Evolutionary conservation across 2,888 invertebrate species (phyloP).

Genomic region (Luperina nickerlii): DNA sequence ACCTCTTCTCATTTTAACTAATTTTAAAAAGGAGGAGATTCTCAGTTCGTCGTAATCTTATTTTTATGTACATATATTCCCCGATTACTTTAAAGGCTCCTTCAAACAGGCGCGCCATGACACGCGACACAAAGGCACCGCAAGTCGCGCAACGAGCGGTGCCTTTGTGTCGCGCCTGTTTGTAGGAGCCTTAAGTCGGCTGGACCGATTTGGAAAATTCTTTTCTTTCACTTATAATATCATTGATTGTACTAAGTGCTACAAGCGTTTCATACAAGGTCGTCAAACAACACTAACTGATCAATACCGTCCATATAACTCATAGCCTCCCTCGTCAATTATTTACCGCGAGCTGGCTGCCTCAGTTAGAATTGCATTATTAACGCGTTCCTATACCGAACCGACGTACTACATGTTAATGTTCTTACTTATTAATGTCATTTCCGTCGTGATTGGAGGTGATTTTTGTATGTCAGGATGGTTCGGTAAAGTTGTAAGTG

Average conservation of each 20-base stretch:
- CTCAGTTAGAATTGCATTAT: conserved; percentile 71
- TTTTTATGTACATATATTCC: too few relatives aligned
- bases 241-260: too few relatives aligned
- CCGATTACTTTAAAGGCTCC: too few relatives aligned
- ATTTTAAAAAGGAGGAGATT: too few relatives aligned
- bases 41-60: too few relatives aligned
- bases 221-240: not conserved
- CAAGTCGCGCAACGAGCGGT: too few relatives aligned
- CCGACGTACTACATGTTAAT: conserved; percentile 41
- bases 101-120: too few relatives aligned
- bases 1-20: too few relatives aligned
- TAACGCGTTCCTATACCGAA: conserved; percentile 57
- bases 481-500: not conserved
- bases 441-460: conserved; percentile 47
- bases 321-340: conserved; percentile 73
- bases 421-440: conserved; percentile 42
- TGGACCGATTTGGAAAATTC: too few relatives aligned
- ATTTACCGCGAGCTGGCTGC: conserved; percentile 70
- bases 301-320: conserved; percentile 68
- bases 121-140: too few relatives aligned
- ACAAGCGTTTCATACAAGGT: conserved; percentile 15
- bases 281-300: conserved; percentile 50
- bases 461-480: conserved; percentile 24
- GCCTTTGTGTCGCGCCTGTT: too few relatives aligned
- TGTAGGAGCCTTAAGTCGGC: too few relatives aligned